phyloP scores from a whole-genome alignment of 2,888 invertebrate genomes.

The Proisotoma minuta region DNA sequence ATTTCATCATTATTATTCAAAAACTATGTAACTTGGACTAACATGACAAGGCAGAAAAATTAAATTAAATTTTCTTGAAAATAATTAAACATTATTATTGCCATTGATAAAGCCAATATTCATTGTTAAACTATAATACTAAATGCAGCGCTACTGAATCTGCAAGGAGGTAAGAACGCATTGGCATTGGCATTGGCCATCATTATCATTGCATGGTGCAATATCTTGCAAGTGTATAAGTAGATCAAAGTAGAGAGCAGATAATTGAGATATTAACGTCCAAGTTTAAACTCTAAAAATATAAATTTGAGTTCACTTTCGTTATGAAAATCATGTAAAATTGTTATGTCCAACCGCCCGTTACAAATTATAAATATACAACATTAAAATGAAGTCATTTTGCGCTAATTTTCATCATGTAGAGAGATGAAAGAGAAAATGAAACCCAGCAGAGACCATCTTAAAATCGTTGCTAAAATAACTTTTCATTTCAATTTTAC shows the following conservation, averaged over 20 bases:
- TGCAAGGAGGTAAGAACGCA: neutral
- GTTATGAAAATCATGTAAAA: neutral
- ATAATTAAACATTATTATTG: neutral
- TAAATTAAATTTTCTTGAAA: neutral
- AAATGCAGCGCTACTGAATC: neutral
- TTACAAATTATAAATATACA: neutral
- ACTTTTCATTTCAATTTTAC: too few relatives aligned
- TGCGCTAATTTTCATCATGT: too few relatives aligned
- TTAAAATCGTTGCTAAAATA: too few relatives aligned
- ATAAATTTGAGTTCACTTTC: neutral
- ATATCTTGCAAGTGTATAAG: too few relatives aligned
- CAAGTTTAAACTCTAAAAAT: neutral
- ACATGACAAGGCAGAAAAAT: neutral
- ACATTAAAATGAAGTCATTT: too few relatives aligned
- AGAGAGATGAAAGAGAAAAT: too few relatives aligned
- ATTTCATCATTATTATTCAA: neutral
- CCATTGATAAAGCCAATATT: neutral
- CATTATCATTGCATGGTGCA: neutral
- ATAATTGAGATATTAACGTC: neutral
- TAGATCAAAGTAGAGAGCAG: conserved; percentile 5
- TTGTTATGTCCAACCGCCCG: neutral
- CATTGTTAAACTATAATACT: neutral
- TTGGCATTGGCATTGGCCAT: neutral
- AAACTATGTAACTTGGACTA: neutral
- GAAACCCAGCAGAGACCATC: too few relatives aligned